Evolutionary conservation across 2,888 invertebrate genomes (phyloP).

Genomic region (Cryptophagus acutangulus): DNA sequence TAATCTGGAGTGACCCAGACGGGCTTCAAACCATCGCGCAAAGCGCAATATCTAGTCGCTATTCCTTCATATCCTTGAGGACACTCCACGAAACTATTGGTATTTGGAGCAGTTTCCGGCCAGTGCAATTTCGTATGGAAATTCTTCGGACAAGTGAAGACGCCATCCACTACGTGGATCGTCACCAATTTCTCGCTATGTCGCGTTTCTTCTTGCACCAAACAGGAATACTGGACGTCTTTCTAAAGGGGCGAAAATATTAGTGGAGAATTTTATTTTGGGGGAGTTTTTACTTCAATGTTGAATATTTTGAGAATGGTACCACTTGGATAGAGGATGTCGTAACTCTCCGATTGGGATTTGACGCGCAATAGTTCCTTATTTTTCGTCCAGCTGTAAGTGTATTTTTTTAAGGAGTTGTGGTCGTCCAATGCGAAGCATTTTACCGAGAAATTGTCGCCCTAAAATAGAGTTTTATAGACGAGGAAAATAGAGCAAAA

Average conservation of each 20-base stretch:
- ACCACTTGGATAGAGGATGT: conserved; percentile 78
- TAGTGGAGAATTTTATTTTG: neutral
- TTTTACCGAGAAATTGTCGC: conserved; percentile 64
- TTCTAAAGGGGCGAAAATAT: conserved; percentile 51
- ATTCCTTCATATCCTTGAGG: conserved; percentile 53
- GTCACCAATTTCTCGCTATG: conserved; percentile 57
- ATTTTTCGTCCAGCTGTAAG: conserved; percentile 82
- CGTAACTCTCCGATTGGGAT: conserved; percentile 75
- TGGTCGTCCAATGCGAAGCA: conserved; percentile 69
- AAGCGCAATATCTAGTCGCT: conserved; percentile 54
- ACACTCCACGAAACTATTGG: conserved; percentile 61
- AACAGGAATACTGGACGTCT: conserved; percentile 64
- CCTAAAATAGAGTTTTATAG: conserved; percentile 46
- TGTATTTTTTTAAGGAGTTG: conserved; percentile 59
- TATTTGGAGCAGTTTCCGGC: conserved; percentile 70
- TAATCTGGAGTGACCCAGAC: conserved; percentile 75
- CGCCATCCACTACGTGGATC: conserved; percentile 61
- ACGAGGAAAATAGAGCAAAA: conserved; percentile 4
- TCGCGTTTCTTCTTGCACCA: conserved; percentile 51
- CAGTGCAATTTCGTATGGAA: conserved; percentile 57
- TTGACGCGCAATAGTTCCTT: conserved; percentile 66
- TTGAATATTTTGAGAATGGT: conserved; percentile 75
- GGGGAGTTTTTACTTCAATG: conserved; percentile 56
- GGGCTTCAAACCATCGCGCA: conserved; percentile 59
- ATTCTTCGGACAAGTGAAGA: conserved; percentile 55